Evolutionary conservation across 2,797 vertebrate genomes (phyloP).

Genomic region (Coregonus suidteri): DNA sequence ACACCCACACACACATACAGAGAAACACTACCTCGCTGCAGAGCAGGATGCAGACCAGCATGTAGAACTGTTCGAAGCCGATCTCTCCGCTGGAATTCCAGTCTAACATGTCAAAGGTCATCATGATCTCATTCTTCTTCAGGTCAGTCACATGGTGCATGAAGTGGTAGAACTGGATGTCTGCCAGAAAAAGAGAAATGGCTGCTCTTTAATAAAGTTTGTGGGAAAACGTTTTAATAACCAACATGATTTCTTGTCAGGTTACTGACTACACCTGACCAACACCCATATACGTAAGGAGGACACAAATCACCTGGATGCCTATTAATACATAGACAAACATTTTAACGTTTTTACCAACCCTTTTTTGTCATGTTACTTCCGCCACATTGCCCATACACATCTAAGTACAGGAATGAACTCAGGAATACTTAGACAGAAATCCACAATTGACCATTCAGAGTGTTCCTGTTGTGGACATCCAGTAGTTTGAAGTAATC

Average conservation of each 20-base stretch:
- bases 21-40: constrained; percentile 45
- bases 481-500: constrained; percentile 35
- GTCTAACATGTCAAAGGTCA: constrained; percentile 61
- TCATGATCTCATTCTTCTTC: constrained; percentile 37
- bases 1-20: too few relatives aligned
- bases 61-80: constrained; percentile 60
- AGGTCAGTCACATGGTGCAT: constrained; percentile 44
- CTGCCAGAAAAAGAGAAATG: constrained; percentile 18
- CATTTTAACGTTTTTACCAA: too few relatives aligned
- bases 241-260: too few relatives aligned
- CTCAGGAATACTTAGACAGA: background rate
- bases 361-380: background rate
- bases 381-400: background rate
- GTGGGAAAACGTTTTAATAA: too few relatives aligned
- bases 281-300: background rate
- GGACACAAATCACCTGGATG: background rate
- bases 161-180: constrained; percentile 63
- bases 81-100: constrained; percentile 38
- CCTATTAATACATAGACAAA: background rate
- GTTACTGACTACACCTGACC: background rate
- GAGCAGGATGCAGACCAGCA: constrained; percentile 55
- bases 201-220: too few relatives aligned
- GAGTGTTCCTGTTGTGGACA: constrained; percentile 22
- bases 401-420: background rate
- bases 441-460: constrained; percentile 21